Base-by-base conservation (phyloP, 2,113 vertebrate species). In the Xyrauchen texanus region DNA sequence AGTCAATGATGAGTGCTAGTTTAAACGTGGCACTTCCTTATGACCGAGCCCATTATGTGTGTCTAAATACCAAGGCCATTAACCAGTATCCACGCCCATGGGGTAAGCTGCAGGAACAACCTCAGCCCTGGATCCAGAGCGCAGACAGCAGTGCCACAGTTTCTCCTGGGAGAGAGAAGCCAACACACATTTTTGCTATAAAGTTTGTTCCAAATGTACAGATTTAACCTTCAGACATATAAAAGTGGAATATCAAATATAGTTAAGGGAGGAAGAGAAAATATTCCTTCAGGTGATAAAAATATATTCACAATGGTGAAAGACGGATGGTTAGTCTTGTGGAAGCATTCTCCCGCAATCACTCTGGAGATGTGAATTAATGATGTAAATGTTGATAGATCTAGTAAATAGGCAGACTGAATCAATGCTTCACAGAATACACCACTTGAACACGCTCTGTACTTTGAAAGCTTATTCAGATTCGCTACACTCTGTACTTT, bases 61-160 rank as follows among this genome's bases (percentile, higher is more conserved):
- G 81, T 82, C 86, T 86, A 86, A 88, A 84, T 76, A 84, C 67
- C 78, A 82, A 68, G 42, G 62, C 80, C 78, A 82, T 84, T 86
- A 88, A 44, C 78, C 79, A 78, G 78, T 76, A 71, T 73, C 79
- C 78, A 76, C 15, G 13, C 86, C 68, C 84, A 42, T 55, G 80
- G 82, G 86, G 72, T 49, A 51, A 15, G 21, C 65, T 45, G 67
- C 62, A 71, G 77, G 71, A 79, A 75, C 49, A 62, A 8, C 42
- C 42, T 74, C 45, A 21, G 67, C 78, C 68, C 45, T 62, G 68
- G 66, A 78, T 62, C 57, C 49, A 75, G 74, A 58, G 68, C 63
- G 64, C 76, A 86, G 85, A 83, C 86, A 83, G 82, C 57, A 85
- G 84, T 81, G 79, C 71, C 63, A 76, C 5, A 2, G 53, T 55